These are phyloP conservation scores for Aphelenchoides fujianensis DNA, from an alignment of 1,140 invertebrate species.

Conservation along the genomic window DNA sequence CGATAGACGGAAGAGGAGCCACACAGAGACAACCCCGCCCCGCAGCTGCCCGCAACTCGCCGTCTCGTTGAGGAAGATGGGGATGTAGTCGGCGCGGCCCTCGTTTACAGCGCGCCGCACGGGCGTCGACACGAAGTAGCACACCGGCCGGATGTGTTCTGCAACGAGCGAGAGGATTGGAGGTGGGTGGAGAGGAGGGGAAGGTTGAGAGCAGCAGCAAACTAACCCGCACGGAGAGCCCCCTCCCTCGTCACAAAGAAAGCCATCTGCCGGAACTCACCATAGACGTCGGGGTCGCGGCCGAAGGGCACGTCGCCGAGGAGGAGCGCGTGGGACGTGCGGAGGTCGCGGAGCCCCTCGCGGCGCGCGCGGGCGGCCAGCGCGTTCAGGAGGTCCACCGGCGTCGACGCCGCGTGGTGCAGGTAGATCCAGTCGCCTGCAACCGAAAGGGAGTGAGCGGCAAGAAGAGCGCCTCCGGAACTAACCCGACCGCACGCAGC, in stretches of 20 bases:
- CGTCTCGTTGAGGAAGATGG: constrained; percentile 87
- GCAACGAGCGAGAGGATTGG: constrained; percentile 23
- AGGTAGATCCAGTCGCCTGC: constrained; percentile 34
- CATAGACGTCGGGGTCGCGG: not conserved
- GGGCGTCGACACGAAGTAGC: constrained; percentile 9
- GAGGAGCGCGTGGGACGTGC: constrained; percentile 38
- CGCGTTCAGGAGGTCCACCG: constrained; percentile 42
- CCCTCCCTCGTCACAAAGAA: no score
- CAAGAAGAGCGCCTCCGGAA: no score
- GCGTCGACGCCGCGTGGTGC: constrained; percentile 38
- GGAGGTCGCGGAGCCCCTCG: constrained; percentile 30
- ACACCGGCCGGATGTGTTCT: constrained; percentile 28
- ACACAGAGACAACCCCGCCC: no score
- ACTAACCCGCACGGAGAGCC: no score
- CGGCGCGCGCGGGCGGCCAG: constrained; percentile 19
- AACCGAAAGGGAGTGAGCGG: no score
- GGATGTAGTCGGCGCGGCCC: constrained; percentile 75
- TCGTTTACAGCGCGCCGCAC: constrained; percentile 16
- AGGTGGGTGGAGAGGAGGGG: not conserved
- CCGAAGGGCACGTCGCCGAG: constrained; percentile 33
- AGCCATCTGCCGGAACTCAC: constrained; percentile 6
- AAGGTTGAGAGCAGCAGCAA: no score
- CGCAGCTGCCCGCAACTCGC: no score
- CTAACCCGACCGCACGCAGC: not conserved
- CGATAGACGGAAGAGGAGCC: no score